These are phyloP conservation scores for Anarsia innoxiella DNA, from an alignment of 2,888 invertebrate genomes.

Conservation along the genomic window DNA sequence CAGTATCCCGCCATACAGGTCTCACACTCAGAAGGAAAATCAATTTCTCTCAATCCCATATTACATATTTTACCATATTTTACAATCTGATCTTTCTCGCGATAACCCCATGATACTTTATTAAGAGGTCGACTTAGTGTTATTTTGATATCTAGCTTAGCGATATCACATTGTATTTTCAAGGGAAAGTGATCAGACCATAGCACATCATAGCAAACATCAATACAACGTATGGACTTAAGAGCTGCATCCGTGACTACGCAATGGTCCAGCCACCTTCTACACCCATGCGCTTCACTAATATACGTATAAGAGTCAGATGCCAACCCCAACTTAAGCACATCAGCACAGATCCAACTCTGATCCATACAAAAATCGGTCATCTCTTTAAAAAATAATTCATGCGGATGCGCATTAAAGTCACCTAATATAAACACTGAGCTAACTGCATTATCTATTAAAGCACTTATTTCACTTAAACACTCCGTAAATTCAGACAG, in stretches of 20 bases:
- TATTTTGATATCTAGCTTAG: not conserved
- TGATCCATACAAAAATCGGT: not conserved
- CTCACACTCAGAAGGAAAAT: not conserved
- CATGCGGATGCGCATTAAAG: not conserved
- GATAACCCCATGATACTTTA: not conserved
- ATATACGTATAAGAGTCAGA: not conserved
- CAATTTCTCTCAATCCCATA: not conserved
- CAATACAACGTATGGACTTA: not conserved
- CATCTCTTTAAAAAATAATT: not conserved
- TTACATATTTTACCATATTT: not conserved
- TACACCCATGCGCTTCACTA: not conserved
- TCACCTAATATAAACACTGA: no score
- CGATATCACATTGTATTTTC: not conserved
- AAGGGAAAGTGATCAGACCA: not conserved
- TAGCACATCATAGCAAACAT: not conserved
- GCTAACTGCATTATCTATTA: not conserved
- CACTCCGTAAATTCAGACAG: not conserved
- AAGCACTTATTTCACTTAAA: not conserved
- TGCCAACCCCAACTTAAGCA: not conserved
- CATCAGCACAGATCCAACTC: not conserved
- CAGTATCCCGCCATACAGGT: not conserved
- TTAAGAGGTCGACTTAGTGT: not conserved
- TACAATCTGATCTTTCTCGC: not conserved
- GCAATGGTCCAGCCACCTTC: conserved; percentile 1
- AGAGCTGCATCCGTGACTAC: not conserved